These are phyloP conservation scores for Diploptera punctata DNA, from an alignment of 2,888 invertebrate genomes.

Conservation along the genomic window DNA sequence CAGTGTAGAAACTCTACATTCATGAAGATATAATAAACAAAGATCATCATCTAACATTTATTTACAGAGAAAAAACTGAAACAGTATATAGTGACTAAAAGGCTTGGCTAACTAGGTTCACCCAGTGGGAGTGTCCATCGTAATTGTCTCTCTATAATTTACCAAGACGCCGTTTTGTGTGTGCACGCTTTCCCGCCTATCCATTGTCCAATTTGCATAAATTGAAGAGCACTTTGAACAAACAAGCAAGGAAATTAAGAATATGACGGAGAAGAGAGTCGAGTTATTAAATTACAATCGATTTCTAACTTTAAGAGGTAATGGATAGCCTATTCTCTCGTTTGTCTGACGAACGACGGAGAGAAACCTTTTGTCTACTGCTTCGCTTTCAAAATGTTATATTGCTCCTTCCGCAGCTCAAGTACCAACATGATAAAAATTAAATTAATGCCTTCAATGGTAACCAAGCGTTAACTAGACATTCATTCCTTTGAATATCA, in stretches of 20 bases:
- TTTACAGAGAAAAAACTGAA: background rate
- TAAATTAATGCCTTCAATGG: background rate
- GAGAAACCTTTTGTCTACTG: too few relatives aligned
- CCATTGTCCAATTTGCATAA: slow-evolving; percentile 33
- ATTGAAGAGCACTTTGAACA: slow-evolving; percentile 28
- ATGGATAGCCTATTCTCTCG: background rate
- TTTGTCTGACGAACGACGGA: background rate
- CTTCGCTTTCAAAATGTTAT: too few relatives aligned
- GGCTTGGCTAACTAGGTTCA: background rate
- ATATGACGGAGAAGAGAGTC: background rate
- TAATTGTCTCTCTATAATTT: background rate
- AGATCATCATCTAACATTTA: background rate
- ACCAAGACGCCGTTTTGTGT: background rate
- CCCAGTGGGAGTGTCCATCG: background rate
- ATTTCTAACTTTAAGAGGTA: background rate
- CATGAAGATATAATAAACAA: too few relatives aligned
- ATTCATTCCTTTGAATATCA: background rate
- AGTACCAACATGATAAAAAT: background rate
- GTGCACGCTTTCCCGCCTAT: slow-evolving; percentile 3
- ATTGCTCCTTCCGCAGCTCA: too few relatives aligned
- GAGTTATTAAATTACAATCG: slow-evolving; percentile 18
- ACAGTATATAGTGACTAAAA: background rate
- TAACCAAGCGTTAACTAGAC: background rate
- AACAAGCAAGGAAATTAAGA: slow-evolving; percentile 17
- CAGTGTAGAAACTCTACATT: too few relatives aligned